Percentiles rank a stretch among this genome's conserved stretches.
These are phyloP conservation scores for Eleutherodactylus coqui DNA, from an alignment of 2,797 vertebrate species.

Conservation along the genomic window DNA sequence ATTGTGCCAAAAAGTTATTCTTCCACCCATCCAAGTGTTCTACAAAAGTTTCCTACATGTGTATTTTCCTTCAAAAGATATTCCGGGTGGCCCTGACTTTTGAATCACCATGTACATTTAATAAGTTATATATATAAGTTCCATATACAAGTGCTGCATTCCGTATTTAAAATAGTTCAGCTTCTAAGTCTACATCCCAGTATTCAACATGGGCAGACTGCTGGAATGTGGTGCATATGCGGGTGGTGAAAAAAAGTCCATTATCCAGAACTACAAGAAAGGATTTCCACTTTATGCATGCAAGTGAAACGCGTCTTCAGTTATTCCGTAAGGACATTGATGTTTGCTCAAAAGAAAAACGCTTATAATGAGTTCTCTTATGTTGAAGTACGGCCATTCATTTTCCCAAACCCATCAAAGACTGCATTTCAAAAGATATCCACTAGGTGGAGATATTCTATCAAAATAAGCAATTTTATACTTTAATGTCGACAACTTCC, in stretches of 20 bases:
- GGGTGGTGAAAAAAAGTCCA: not conserved
- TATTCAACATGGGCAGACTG: too few relatives aligned
- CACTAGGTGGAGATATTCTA: conserved; percentile 28
- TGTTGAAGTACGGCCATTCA: too few relatives aligned
- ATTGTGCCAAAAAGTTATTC: too few relatives aligned
- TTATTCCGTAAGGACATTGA: not conserved
- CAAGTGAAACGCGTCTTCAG: not conserved
- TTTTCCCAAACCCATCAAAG: not conserved
- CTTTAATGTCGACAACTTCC: not conserved
- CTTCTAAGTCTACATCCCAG: too few relatives aligned
- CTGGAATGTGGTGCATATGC: not conserved
- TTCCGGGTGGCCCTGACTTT: too few relatives aligned
- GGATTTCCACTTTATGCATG: not conserved
- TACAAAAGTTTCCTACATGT: too few relatives aligned
- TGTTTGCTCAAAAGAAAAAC: not conserved
- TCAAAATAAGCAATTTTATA: not conserved
- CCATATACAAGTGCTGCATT: too few relatives aligned
- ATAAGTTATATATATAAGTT: too few relatives aligned
- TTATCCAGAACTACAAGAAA: not conserved
- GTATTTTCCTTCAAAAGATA: too few relatives aligned
- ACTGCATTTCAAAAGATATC: not conserved
- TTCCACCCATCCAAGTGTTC: too few relatives aligned
- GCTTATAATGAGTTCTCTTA: not conserved
- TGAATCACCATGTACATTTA: too few relatives aligned
- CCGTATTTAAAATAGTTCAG: too few relatives aligned